These are phyloP conservation scores for Wasmannia auropunctata DNA, from an alignment of 1,140 invertebrate genomes.

Conservation along the genomic window DNA sequence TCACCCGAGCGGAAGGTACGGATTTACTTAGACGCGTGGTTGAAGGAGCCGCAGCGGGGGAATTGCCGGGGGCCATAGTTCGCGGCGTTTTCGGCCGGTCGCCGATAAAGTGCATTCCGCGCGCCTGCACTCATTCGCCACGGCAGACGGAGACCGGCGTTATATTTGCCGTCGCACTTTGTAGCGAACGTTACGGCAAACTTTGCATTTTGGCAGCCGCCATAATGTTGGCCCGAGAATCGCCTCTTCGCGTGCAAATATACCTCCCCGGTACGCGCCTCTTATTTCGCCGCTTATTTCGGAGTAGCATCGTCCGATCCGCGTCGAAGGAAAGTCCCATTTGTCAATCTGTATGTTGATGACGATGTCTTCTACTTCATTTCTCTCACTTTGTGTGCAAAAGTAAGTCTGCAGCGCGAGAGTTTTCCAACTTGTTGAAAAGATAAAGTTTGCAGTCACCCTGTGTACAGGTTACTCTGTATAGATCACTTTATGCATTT, in stretches of 20 bases:
- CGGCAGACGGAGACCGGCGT: background rate
- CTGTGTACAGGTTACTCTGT: background rate
- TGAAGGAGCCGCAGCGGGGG: background rate
- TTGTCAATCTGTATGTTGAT: background rate
- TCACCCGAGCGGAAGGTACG: background rate
- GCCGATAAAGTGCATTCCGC: constrained; percentile 33
- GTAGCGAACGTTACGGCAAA: constrained; percentile 21
- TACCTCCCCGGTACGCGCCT: background rate
- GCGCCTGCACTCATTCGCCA: background rate
- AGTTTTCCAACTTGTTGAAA: background rate
- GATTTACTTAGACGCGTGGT: background rate
- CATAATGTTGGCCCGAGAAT: constrained; percentile 28
- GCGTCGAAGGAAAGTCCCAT: background rate
- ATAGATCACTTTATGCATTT: background rate
- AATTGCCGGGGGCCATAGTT: constrained; percentile 1
- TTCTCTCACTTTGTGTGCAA: background rate
- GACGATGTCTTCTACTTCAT: background rate
- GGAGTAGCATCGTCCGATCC: background rate
- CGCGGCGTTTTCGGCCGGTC: background rate
- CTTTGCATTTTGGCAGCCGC: constrained; percentile 30
- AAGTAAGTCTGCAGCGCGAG: background rate
- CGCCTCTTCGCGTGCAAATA: constrained; percentile 17
- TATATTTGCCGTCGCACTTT: constrained; percentile 45
- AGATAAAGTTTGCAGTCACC: background rate
- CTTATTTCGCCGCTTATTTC: background rate